Evolutionary conservation across 2,797 vertebrate species (phyloP).

Genomic region (Cuniculus paca): DNA sequence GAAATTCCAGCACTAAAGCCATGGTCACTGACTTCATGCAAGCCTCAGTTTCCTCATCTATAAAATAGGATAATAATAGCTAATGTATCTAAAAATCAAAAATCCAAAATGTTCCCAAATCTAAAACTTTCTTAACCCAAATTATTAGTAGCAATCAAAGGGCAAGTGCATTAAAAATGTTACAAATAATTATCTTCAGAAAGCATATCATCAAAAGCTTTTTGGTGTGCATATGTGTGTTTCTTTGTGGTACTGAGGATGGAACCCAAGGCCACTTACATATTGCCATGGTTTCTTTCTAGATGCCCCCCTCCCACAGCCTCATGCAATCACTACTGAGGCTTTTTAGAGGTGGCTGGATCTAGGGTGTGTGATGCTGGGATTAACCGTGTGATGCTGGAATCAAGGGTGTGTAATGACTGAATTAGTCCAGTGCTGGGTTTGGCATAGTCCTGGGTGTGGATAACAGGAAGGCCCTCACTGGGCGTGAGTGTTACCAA

Average conservation of each 20-base stretch:
- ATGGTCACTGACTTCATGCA: background rate
- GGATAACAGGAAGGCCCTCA: background rate
- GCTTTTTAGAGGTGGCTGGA: background rate
- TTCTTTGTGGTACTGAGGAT: background rate
- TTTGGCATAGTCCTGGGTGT: background rate
- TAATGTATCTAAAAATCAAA: background rate
- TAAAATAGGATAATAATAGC: background rate
- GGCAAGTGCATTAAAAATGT: background rate
- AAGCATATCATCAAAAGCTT: background rate
- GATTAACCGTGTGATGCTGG: background rate
- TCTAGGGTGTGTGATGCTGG: background rate
- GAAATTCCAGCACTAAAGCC: background rate
- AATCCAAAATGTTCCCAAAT: background rate
- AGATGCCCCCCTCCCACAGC: background rate
- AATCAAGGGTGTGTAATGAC: background rate
- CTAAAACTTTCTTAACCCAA: background rate
- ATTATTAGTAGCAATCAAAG: background rate
- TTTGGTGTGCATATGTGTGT: background rate
- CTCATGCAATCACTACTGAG: background rate
- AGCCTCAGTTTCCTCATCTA: conserved; percentile 9
- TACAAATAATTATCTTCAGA: background rate
- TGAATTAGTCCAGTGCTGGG: background rate
- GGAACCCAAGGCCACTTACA: background rate
- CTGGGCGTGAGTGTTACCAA: too few species aligned
- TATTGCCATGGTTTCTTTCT: background rate